Conservation (phyloP, 2,113 vertebrate species). For the Dipodomys spectabilis region DNA sequence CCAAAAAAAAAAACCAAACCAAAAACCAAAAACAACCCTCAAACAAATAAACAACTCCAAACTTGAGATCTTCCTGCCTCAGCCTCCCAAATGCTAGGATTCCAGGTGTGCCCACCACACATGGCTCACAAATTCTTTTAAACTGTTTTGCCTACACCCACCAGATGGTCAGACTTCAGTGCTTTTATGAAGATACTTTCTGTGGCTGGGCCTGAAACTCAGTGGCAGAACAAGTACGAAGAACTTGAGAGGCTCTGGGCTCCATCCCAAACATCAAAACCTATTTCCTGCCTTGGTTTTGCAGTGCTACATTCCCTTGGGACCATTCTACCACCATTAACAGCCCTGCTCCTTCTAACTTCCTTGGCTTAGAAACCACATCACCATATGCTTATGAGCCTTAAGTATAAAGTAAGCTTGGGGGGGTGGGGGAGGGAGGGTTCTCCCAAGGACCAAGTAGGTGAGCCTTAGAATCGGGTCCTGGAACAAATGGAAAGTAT, state of each 20-base stretch:
- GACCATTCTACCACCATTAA: not conserved
- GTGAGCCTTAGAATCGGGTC: too few relatives aligned
- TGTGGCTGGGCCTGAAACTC: too few relatives aligned
- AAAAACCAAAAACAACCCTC: not conserved
- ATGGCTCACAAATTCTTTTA: not conserved
- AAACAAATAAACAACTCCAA: not conserved
- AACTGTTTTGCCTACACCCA: not conserved
- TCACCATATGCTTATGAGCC: not conserved
- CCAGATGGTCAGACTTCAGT: not conserved
- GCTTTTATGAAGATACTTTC: not conserved
- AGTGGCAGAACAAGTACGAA: not conserved
- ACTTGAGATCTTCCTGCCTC: not conserved
- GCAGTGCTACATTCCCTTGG: not conserved
- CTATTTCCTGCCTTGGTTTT: not conserved
- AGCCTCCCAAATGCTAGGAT: not conserved
- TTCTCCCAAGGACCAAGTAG: not conserved
- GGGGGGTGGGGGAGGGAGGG: too few relatives aligned
- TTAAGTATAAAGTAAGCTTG: not conserved
- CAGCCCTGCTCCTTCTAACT: not conserved
- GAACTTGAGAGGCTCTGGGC: not conserved
- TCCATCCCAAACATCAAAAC: not conserved
- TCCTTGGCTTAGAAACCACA: constrained; percentile 17
- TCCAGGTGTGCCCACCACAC: not conserved
- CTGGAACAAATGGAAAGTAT: too few relatives aligned
- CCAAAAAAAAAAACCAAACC: not conserved